These are phyloP conservation scores for Lepidochitona cinerea DNA, from an alignment of 2,888 invertebrate species.

Conservation along the genomic window DNA sequence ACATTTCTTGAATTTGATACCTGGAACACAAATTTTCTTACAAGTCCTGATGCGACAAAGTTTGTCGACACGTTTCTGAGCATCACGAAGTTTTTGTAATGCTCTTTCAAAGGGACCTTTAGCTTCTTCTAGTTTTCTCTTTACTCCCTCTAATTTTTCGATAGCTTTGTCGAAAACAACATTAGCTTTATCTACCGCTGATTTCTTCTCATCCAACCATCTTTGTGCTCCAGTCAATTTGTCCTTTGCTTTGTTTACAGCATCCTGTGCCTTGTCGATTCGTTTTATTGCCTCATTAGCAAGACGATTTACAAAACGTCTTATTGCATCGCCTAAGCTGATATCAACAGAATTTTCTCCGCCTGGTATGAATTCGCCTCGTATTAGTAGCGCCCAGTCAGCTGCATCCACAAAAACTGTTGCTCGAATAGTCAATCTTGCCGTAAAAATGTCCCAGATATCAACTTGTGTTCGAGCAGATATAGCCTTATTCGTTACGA, in stretches of 20 bases:
- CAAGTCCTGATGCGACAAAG: conserved; percentile 10
- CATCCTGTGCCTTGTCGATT: background rate
- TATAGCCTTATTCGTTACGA: background rate
- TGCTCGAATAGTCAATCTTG: background rate
- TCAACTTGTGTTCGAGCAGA: background rate
- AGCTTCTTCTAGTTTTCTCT: background rate
- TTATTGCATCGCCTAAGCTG: background rate
- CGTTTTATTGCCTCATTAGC: background rate
- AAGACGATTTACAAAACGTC: background rate
- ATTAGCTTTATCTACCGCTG: background rate
- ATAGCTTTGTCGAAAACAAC: background rate
- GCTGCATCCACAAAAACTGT: background rate
- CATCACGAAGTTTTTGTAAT: background rate
- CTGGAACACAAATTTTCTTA: conserved; percentile 5
- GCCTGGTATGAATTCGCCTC: conserved; percentile 4
- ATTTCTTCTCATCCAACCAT: conserved; percentile 8
- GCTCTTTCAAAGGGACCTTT: conserved; percentile 5
- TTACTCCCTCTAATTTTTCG: background rate
- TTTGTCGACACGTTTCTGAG: conserved; percentile 6
- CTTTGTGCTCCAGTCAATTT: background rate
- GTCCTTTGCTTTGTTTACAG: background rate
- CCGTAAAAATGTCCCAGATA: background rate
- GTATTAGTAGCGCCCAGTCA: background rate
- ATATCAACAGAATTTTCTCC: background rate
- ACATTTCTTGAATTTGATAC: conserved; percentile 8